Conservation (phyloP, 2,113 vertebrate species). For the Tautogolabrus adspersus region DNA sequence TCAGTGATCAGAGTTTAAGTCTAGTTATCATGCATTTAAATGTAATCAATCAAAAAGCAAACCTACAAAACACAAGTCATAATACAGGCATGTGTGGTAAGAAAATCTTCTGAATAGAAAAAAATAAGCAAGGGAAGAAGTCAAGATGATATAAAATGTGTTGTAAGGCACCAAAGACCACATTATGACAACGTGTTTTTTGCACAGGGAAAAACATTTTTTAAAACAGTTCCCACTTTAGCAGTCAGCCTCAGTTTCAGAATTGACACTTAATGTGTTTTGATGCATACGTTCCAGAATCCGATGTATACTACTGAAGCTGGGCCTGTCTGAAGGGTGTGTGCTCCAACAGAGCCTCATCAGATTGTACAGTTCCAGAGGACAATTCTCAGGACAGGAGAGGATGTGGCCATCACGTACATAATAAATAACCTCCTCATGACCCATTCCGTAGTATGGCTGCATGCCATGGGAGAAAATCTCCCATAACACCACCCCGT, state of each 20-base stretch:
- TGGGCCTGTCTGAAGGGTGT: conserved; percentile 89
- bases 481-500: conserved; percentile 97
- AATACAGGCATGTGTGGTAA: not conserved
- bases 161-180: not conserved
- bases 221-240: conserved; percentile 17
- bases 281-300: conserved; percentile 96
- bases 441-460: conserved; percentile 98
- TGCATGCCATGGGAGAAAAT: conserved; percentile 98
- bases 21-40: too few species aligned
- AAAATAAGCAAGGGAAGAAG: too few species aligned
- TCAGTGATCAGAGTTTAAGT: not conserved
- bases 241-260: conserved; percentile 60
- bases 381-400: conserved; percentile 93
- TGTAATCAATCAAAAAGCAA: too few species aligned
- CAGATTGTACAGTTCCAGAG: conserved; percentile 94
- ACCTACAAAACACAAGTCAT: too few species aligned
- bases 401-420: conserved; percentile 96
- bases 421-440: conserved; percentile 98
- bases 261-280: conserved; percentile 68
- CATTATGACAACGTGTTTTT: not conserved
- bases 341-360: conserved; percentile 98
- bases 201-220: not conserved
- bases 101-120: not conserved
- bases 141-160: too few species aligned
- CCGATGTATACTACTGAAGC: conserved; percentile 93